Evolutionary conservation across 1,140 invertebrate genomes (phyloP), one percentile per base, ranked within the genome.

Genomic region (fruit fly (Drosophila melanogaster)): DNA sequence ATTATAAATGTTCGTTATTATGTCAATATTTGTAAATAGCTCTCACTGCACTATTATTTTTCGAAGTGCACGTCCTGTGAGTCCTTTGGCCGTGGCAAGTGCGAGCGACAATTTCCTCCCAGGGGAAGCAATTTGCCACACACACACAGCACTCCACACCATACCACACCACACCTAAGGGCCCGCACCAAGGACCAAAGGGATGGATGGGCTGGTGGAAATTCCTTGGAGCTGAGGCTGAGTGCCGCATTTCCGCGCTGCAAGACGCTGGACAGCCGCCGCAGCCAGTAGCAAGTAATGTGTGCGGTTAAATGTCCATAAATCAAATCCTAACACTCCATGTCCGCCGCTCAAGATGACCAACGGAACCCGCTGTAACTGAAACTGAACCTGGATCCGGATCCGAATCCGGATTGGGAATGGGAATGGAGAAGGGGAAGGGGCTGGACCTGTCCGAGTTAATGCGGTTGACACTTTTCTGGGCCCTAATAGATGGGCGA

Each of bases 91-190:
- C 15, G 66, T 67, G 62, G 66, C 66, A 70, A 70, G 66, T 70
- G 62, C 49, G 40, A 67, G 70, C 71, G 76, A 79, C 86, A 80
- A 71, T 74, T 85, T 79, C 77, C 83, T 87, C 84, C 84, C 81
- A 86, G 79, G 90, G 90, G 90, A 85, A 91, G 75, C 84, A 91
- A 91, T 91, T 89, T 91, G 89, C 77, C 84, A 91, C 83, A 86
- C 77, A 86, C 77, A 67, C 57, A 74, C 62, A 50, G 49, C 30
- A 50, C 50, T 55, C 58, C 58, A n/a, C 47, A n/a, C n/a, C n/a
- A n/a, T n/a, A n/a, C n/a, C 30, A 50, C 50, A 50, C 58, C 58
- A n/a, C 47, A 64, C 51, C 72, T 51, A 22, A 61, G 71, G 47
- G 40, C 56, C 30, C 7, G 7, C 1, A 8, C 49, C 53, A 50